Percentiles rank a stretch among this genome's conserved stretches.
Evolutionary conservation across 2,888 invertebrate species (phyloP).

Genomic region (Matsumyia berberina): DNA sequence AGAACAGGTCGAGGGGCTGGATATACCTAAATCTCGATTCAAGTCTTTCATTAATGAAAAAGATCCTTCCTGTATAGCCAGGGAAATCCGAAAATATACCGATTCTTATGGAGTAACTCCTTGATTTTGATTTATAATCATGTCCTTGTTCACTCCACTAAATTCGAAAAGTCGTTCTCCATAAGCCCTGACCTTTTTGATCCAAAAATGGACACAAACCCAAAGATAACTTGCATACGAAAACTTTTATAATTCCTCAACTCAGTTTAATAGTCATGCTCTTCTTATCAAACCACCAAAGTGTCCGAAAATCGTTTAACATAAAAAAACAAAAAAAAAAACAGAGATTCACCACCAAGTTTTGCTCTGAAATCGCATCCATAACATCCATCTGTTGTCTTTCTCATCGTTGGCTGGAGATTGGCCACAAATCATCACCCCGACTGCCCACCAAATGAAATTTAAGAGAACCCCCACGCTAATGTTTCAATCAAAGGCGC

Average conservation of each 20-base stretch:
- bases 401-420: conserved; percentile 28
- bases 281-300: background rate
- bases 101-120: too few relatives aligned
- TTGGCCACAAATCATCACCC: conserved; percentile 29
- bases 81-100: too few relatives aligned
- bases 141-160: background rate
- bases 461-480: conserved; percentile 55
- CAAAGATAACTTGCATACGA: background rate
- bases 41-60: too few relatives aligned
- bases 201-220: too few relatives aligned
- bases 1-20: too few relatives aligned
- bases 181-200: too few relatives aligned
- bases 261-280: background rate
- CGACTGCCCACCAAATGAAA: conserved; percentile 33
- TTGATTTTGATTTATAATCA: background rate
- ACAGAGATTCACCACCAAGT: background rate
- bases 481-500: conserved; percentile 65
- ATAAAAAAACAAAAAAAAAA: background rate
- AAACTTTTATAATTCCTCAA: conserved; percentile 11
- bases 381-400: conserved; percentile 45
- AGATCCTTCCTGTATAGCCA: too few relatives aligned
- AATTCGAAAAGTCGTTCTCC: too few relatives aligned
- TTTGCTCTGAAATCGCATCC: conserved; percentile 18
- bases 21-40: too few relatives aligned
- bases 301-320: background rate